Evolutionary conservation across 2,113 vertebrate genomes (phyloP).

Genomic region (Rhizomys pruinosus): DNA sequence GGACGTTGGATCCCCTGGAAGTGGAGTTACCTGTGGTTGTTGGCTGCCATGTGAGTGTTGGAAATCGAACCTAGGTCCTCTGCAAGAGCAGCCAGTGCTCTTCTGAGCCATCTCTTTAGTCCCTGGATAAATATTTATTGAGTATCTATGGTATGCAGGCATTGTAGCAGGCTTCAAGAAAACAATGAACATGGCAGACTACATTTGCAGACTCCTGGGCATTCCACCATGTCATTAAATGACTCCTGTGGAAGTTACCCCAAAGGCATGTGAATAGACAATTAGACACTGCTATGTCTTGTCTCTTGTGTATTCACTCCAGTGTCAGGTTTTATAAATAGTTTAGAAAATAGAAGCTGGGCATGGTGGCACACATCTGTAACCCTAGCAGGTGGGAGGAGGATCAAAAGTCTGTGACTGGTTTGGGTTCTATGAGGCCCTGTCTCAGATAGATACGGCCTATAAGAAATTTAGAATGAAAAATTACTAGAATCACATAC

Average conservation of each 20-base stretch:
- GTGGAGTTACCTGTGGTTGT: too few relatives aligned
- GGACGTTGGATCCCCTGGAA: too few relatives aligned
- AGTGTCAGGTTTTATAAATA: not conserved
- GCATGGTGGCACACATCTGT: not conserved
- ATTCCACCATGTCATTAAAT: not conserved
- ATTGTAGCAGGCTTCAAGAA: not conserved
- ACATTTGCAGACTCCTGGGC: not conserved
- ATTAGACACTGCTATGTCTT: not conserved
- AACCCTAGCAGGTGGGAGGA: not conserved
- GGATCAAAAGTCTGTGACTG: not conserved
- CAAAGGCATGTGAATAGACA: not conserved
- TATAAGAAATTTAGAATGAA: conserved; percentile 10
- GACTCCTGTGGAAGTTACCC: not conserved
- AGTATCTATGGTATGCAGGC: not conserved
- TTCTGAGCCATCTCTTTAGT: too few relatives aligned
- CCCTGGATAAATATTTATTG: not conserved
- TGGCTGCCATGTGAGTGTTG: too few relatives aligned
- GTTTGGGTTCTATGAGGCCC: not conserved
- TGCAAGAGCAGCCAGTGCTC: too few relatives aligned
- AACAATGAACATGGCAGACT: not conserved
- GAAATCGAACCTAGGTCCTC: too few relatives aligned
- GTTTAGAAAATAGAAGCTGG: not conserved
- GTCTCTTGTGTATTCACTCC: not conserved
- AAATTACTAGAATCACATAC: not conserved
- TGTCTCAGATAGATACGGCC: not conserved